Base-by-base conservation (phyloP, 2,888 invertebrate species). In the Temnothorax rugatulus region DNA sequence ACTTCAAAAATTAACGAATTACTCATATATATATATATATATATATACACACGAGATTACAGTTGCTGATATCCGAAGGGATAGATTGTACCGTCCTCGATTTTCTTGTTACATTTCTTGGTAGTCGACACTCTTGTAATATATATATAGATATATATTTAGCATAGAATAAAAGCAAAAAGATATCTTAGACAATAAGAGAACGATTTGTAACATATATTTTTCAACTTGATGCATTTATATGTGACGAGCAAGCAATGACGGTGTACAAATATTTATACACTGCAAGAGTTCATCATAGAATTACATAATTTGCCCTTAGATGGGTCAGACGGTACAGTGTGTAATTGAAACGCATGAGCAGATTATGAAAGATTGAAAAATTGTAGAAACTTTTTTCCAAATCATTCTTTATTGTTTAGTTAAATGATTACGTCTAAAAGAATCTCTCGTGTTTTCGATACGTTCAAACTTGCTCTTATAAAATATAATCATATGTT, bases 71-170 rank as follows among this genome's bases (percentile, higher is more conserved):
- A 64, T 66, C 34, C 47, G 21, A 76, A 50, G 61, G 76, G 81
- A 83, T 29, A 57, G 64, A 84, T 84, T 81, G 64, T 86, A 90
- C 88, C 89, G 87, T 90, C 86, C 86, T 81, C 61, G 25, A 85
- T 75, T 54, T 44, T 85, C 68, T 38, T 85, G 82, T 77, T 86
- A 89, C 85, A 83, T 90, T 90, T 64, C 54, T 52, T 9, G 59
- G 0, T 41, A n/a, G 3, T 3, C 38, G 21, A n/a, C n/a, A 38
- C 34, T 21, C 21, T 25, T 8, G 15, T 61, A n/a, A n/a, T n/a
- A n/a, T n/a, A n/a, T n/a, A n/a, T n/a, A n/a, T n/a, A n/a, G n/a
- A n/a, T n/a, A n/a, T n/a, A n/a, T n/a, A n/a, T n/a, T n/a, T 29
- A 52, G 13, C 50, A 8, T 4, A 82, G 15, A 75, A 25, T 59